Conservation (phyloP, 2,113 vertebrate genomes). For the Falco punctatus region DNA sequence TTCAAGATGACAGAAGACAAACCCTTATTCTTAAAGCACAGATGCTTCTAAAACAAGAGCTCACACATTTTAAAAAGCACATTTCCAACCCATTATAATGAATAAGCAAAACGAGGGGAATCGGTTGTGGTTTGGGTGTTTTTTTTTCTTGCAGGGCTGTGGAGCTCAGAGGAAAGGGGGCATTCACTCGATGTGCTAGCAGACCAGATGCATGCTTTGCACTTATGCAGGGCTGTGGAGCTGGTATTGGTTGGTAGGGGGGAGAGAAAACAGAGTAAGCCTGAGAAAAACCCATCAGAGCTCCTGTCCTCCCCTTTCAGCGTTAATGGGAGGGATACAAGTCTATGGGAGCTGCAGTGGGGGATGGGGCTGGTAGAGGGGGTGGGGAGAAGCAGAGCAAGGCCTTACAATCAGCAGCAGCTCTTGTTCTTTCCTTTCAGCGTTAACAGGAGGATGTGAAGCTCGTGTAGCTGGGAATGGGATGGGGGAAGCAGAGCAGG, state of each 20-base stretch:
- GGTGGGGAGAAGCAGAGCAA: slow-evolving; percentile 68
- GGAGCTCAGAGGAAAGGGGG: slow-evolving; percentile 6
- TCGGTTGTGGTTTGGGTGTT: background rate
- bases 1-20: slow-evolving; percentile 18
- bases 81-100: slow-evolving; percentile 1
- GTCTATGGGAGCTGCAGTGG: slow-evolving; percentile 66
- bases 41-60: slow-evolving; percentile 52
- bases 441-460: slow-evolving; percentile 54
- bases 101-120: slow-evolving; percentile 51
- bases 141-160: background rate
- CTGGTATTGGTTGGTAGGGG: background rate
- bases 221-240: slow-evolving; percentile 36
- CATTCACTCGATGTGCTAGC: background rate
- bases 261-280: slow-evolving; percentile 19
- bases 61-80: slow-evolving; percentile 45
- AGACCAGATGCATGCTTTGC: slow-evolving; percentile 21
- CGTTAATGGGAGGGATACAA: slow-evolving; percentile 60
- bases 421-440: slow-evolving; percentile 60
- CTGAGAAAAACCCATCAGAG: slow-evolving; percentile 61
- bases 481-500: slow-evolving; percentile 23
- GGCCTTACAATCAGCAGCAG: slow-evolving; percentile 64
- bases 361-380: slow-evolving; percentile 68
- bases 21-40: slow-evolving; percentile 49
- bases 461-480: slow-evolving; percentile 33
- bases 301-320: slow-evolving; percentile 63